Conservation (phyloP, 2,888 invertebrate genomes). For the Parascotia fuliginaria region DNA sequence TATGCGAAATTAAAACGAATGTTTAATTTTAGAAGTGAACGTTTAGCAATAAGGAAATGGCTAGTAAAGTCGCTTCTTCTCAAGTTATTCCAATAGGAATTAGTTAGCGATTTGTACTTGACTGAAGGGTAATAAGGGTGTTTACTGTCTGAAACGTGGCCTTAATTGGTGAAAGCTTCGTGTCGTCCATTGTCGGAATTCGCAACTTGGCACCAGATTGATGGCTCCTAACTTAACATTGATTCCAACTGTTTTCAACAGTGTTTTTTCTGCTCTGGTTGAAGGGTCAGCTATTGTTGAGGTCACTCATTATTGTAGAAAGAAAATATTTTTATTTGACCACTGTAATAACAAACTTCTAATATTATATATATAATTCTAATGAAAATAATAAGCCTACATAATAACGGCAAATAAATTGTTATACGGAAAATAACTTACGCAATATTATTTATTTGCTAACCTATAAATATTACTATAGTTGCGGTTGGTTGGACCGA, state of each 20-base stretch:
- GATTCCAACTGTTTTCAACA: constrained; percentile 25
- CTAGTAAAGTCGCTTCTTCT: background rate
- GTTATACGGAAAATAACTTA: constrained; percentile 2
- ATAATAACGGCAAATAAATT: constrained; percentile 20
- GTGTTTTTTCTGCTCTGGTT: constrained; percentile 12
- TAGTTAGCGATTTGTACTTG: constrained; percentile 14
- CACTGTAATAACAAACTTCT: no score
- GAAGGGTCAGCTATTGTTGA: constrained; percentile 8
- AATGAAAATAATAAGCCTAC: no score
- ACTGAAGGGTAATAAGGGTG: constrained; percentile 36
- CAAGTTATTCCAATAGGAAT: constrained; percentile 2
- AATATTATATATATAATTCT: no score
- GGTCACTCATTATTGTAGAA: no score
- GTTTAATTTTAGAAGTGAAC: background rate
- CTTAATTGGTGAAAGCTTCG: constrained; percentile 31
- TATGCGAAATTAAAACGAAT: no score
- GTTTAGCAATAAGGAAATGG: background rate
- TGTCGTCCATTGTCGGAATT: constrained; percentile 33
- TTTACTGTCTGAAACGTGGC: constrained; percentile 30
- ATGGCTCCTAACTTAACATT: constrained; percentile 31
- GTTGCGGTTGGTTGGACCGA: constrained; percentile 32
- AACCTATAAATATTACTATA: constrained; percentile 41
- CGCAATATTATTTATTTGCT: constrained; percentile 33
- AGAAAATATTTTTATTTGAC: no score
- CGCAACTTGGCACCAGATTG: constrained; percentile 27